Percentiles rank a stretch among this genome's conserved stretches.
Evolutionary conservation across 2,113 vertebrate species (phyloP).

Genomic region (Castor canadensis): DNA sequence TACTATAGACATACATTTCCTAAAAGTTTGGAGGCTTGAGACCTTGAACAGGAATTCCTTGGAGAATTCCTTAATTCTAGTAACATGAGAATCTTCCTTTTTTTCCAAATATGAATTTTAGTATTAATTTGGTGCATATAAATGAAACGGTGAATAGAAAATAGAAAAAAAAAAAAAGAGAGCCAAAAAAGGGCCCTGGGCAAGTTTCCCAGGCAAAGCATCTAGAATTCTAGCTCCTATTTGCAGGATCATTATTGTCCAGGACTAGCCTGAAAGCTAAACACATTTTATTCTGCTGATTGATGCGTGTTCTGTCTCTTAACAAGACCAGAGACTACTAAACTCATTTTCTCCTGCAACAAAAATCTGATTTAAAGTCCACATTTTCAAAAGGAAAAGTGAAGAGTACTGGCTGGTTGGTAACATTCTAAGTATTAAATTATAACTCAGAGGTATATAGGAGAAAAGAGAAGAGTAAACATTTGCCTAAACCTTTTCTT

Average conservation of each 20-base stretch:
- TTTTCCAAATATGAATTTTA: conserved; percentile 56
- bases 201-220: conserved; percentile 55
- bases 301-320: conserved; percentile 31
- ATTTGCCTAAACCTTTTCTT: neutral
- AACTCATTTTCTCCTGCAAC: conserved; percentile 57
- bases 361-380: conserved; percentile 53
- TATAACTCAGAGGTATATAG: neutral
- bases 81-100: conserved; percentile 39
- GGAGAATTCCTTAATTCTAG: conserved; percentile 25
- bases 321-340: conserved; percentile 56
- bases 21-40: conserved; percentile 37
- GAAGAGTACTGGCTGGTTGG: neutral
- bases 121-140: conserved; percentile 59
- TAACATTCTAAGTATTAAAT: neutral
- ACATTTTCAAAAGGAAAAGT: conserved; percentile 50
- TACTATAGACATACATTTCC: neutral
- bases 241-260: conserved; percentile 44
- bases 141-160: conserved; percentile 62
- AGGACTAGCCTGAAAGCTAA: conserved; percentile 23
- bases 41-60: conserved; percentile 39
- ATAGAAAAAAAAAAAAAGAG: conserved; percentile 42
- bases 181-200: conserved; percentile 51
- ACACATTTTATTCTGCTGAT: conserved; percentile 51
- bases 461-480: conserved; percentile 3
- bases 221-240: conserved; percentile 22